phyloP scores from a whole-genome alignment of 2,113 vertebrate genomes.

The Eolophus roseicapilla region DNA sequence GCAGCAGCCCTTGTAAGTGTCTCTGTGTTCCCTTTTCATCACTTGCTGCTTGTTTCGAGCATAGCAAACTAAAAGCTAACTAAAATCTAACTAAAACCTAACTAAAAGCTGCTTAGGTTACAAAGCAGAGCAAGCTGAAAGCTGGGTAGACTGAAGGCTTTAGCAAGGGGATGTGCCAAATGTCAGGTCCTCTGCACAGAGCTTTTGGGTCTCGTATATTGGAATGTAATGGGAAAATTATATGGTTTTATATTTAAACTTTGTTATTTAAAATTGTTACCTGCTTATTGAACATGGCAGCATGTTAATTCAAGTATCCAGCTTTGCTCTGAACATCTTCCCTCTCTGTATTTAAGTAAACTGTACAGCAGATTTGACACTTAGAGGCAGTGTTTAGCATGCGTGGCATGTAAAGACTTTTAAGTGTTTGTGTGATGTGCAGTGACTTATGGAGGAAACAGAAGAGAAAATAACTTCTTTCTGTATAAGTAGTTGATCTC shows the following conservation, averaged over 20 bases:
- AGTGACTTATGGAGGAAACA: background rate
- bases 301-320: background rate
- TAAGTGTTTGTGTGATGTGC: background rate
- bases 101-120: background rate
- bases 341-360: background rate
- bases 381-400: background rate
- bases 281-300: background rate
- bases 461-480: background rate
- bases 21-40: background rate
- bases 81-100: background rate
- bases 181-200: background rate
- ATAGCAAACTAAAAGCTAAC: background rate
- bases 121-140: background rate
- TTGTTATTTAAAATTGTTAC: background rate
- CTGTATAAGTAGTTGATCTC: background rate
- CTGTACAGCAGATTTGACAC: background rate
- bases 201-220: background rate
- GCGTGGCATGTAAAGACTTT: background rate
- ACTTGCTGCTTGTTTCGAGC: background rate
- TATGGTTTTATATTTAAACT: background rate
- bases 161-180: background rate
- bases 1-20: conserved; percentile 92
- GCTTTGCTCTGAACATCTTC: background rate
- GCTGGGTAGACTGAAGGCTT: background rate
- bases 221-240: background rate